Percentiles rank a stretch among this genome's conserved stretches.
Conservation (phyloP, 2,888 invertebrate species). For the Schizaphis graminum region DNA sequence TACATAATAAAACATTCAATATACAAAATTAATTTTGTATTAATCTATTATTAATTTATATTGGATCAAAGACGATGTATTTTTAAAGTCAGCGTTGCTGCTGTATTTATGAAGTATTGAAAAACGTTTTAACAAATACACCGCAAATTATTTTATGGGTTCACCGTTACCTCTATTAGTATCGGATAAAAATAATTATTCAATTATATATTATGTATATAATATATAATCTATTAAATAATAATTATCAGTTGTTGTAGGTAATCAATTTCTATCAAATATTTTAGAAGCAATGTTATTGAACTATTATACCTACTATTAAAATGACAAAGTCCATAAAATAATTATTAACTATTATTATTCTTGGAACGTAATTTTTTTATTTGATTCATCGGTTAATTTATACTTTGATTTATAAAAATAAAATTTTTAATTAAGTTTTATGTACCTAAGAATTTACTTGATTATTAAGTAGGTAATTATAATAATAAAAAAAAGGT, state of each 20-base stretch:
- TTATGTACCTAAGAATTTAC: not conserved
- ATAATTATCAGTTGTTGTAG: not conserved
- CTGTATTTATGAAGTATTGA: not conserved
- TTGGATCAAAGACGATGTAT: not conserved
- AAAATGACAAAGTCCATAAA: not conserved
- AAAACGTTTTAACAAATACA: not conserved
- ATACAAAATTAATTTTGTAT: not conserved
- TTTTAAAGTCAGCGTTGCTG: not conserved
- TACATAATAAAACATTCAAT: not conserved
- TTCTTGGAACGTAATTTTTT: not conserved
- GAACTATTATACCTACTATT: not conserved
- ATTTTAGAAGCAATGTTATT: not conserved
- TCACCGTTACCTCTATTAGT: not conserved
- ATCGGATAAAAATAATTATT: not conserved
- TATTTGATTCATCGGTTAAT: not conserved
- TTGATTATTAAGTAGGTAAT: slow-evolving; percentile 5
- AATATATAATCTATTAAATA: not conserved
- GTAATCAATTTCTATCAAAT: not conserved
- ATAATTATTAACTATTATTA: not conserved
- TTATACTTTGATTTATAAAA: not conserved
- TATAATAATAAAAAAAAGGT: not conserved
- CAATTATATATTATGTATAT: not conserved
- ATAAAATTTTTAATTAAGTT: not conserved
- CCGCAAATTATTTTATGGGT: not conserved
- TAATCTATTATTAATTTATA: not conserved